Evolutionary conservation across 2,797 vertebrate species (phyloP).

Genomic region (Oophaga sylvatica): DNA sequence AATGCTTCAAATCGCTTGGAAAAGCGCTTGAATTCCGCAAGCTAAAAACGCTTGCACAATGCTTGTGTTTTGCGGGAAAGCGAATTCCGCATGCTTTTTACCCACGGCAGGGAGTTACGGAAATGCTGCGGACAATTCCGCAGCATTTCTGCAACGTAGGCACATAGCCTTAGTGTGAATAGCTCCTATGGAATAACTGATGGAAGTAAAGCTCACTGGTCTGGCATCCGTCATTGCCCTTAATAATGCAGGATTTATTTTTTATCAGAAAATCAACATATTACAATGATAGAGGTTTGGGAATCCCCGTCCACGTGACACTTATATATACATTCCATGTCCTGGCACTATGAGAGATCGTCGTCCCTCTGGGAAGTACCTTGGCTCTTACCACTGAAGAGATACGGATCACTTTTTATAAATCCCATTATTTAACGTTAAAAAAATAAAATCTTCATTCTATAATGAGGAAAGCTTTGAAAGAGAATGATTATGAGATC

Average conservation of each 20-base stretch:
- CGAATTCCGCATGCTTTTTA: too few species aligned
- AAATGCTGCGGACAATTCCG: too few species aligned
- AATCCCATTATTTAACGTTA: conserved; percentile 57
- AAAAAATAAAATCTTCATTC: conserved; percentile 33
- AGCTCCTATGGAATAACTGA: not conserved
- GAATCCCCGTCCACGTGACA: conserved; percentile 5
- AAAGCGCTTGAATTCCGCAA: too few species aligned
- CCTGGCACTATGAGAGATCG: conserved; percentile 16
- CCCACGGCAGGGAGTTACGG: too few species aligned
- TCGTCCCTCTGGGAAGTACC: conserved; percentile 8
- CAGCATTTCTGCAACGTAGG: too few species aligned
- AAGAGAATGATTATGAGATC: conserved; percentile 49
- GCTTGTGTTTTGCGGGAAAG: too few species aligned
- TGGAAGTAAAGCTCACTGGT: not conserved
- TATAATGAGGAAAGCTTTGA: conserved; percentile 49
- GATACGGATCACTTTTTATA: conserved; percentile 49
- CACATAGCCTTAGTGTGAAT: not conserved
- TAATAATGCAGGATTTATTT: not conserved
- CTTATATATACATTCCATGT: conserved; percentile 21
- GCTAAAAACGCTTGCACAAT: too few species aligned
- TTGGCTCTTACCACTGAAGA: conserved; percentile 7
- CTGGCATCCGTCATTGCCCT: not conserved
- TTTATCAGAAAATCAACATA: conserved; percentile 5
- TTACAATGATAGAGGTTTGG: not conserved
- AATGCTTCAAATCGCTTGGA: too few species aligned